phyloP scores from a whole-genome alignment of 2,797 vertebrate genomes.

The Pempheris klunzingeri region DNA sequence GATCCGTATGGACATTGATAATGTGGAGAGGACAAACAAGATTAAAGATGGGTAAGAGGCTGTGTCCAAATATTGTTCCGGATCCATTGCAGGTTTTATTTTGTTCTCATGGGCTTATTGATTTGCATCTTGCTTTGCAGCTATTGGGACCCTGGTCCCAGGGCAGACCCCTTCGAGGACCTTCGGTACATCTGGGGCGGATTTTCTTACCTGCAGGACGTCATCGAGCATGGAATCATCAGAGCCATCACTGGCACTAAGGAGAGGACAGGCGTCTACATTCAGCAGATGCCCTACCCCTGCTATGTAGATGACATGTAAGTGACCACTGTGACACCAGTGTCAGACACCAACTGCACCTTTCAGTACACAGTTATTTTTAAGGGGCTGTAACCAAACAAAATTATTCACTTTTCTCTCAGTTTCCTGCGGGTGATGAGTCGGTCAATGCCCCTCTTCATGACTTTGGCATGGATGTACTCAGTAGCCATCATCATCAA shows the following conservation, averaged over 20 bases:
- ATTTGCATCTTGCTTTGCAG: conserved; percentile 73
- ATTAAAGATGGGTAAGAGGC: conserved; percentile 94
- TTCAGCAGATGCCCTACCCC: conserved; percentile 99
- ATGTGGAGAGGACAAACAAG: conserved; percentile 98
- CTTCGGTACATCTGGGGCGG: conserved; percentile 98
- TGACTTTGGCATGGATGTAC: conserved; percentile 99
- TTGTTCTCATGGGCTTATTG: neutral
- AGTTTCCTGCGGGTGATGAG: conserved; percentile 97
- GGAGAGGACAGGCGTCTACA: conserved; percentile 93
- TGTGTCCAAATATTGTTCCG: neutral
- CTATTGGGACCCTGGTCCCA: conserved; percentile 98
- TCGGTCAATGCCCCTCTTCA: conserved; percentile 98
- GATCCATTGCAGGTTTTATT: neutral
- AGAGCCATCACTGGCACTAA: conserved; percentile 91
- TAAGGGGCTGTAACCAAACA: rapidly evolving
- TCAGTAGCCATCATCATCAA: conserved; percentile 98
- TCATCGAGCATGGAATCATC: conserved; percentile 96
- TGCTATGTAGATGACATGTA: conserved; percentile 98
- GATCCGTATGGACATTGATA: conserved; percentile 99
- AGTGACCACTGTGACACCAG: conserved; percentile 64
- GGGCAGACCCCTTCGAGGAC: conserved; percentile 98
- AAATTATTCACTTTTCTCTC: neutral
- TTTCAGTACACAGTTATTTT: neutral
- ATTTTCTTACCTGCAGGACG: conserved; percentile 96
- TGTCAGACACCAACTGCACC: neutral